These are phyloP conservation scores for Cheiracanthium punctorium DNA, from an alignment of 2,888 invertebrate species.

Conservation along the genomic window DNA sequence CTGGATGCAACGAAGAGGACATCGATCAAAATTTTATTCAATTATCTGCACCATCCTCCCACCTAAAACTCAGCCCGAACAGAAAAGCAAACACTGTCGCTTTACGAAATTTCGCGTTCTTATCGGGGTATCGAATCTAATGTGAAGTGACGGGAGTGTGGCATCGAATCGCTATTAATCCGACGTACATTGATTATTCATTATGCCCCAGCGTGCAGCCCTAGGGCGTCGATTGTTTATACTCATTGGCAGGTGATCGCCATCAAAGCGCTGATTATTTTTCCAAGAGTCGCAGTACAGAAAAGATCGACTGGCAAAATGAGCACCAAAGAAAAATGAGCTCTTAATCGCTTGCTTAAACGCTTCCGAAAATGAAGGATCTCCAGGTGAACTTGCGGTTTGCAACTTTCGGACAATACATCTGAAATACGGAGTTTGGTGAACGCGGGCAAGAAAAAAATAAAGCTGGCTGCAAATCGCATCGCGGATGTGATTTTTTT, in stretches of 20 bases:
- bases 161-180: constrained; percentile 2
- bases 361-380: not conserved
- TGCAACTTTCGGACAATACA: not conserved
- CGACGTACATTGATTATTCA: constrained; percentile 49
- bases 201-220: not conserved
- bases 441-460: too few species aligned
- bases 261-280: constrained; percentile 31
- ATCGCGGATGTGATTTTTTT: too few species aligned
- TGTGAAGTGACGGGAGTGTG: not conserved
- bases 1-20: not conserved
- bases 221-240: constrained; percentile 53
- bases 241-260: constrained; percentile 55
- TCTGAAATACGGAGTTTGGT: too few species aligned
- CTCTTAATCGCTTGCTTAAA: not conserved
- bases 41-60: not conserved
- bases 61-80: not conserved
- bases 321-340: constrained; percentile 1
- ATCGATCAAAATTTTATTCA: constrained; percentile 12
- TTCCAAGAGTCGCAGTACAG: constrained; percentile 2
- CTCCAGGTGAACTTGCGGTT: not conserved
- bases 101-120: not conserved
- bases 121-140: not conserved
- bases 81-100: not conserved
- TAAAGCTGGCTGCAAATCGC: too few species aligned
- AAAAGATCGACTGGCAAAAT: not conserved